These are phyloP conservation scores for Fregetta grallaria DNA, from an alignment of 2,113 vertebrate genomes.

Conservation along the genomic window DNA sequence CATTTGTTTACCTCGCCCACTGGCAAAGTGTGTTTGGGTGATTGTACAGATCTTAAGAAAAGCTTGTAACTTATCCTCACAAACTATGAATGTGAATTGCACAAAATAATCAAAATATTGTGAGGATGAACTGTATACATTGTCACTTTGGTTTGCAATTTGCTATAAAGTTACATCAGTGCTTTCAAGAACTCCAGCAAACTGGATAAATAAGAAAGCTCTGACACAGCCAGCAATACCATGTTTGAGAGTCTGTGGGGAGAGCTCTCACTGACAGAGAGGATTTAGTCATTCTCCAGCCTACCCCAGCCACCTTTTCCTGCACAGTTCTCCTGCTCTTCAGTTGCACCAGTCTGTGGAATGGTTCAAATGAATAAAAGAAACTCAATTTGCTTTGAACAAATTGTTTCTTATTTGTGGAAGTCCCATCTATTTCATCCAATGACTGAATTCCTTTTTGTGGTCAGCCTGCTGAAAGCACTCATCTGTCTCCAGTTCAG, in stretches of 20 bases:
- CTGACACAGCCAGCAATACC: neutral
- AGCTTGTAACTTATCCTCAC: neutral
- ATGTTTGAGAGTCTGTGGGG: neutral
- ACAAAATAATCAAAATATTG: neutral
- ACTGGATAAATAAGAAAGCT: neutral
- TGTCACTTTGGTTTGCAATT: neutral
- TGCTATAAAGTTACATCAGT: neutral
- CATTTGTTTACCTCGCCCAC: neutral
- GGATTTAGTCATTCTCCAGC: neutral
- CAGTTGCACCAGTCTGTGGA: neutral
- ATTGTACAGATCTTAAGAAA: neutral
- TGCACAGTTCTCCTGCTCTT: neutral
- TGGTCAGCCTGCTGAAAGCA: neutral
- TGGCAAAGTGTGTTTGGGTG: neutral
- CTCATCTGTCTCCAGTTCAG: fast-evolving
- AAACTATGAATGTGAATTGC: neutral
- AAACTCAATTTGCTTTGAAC: neutral
- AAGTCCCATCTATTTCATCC: neutral
- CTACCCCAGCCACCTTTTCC: neutral
- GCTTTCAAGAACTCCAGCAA: neutral
- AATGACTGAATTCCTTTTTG: fast-evolving
- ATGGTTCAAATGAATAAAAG: neutral
- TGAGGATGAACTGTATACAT: neutral
- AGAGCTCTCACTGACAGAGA: fast-evolving
- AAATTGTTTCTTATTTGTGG: neutral